A percentile compares a stretch with the other conserved stretches of the same genome.
Conservation (phyloP, 2,113 vertebrate genomes). For the Neotragus moschatus region DNA sequence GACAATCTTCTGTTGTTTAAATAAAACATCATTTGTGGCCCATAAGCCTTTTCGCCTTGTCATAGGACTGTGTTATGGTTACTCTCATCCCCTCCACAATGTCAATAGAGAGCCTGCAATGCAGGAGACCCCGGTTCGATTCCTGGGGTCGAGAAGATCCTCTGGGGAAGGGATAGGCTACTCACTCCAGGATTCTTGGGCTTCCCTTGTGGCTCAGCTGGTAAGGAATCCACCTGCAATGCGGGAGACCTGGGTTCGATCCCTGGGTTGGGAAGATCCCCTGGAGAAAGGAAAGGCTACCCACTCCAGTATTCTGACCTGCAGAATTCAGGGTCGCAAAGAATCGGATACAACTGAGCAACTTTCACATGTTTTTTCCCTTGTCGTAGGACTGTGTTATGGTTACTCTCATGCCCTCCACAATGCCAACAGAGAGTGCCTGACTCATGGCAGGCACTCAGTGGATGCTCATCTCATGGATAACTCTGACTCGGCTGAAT, state of each 20-base stretch:
- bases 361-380: background rate
- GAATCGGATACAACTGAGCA: background rate
- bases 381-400: accelerated
- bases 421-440: background rate
- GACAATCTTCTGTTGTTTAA: background rate
- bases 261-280: no score
- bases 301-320: background rate
- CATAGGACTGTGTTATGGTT: accelerated
- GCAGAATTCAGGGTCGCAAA: background rate
- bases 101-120: background rate
- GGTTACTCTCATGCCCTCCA: background rate
- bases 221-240: background rate
- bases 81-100: background rate
- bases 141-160: background rate
- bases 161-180: background rate
- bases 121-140: background rate
- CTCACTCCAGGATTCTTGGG: background rate
- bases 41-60: background rate
- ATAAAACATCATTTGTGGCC: background rate
- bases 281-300: no score
- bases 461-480: background rate
- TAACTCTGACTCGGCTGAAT: background rate
- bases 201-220: background rate
- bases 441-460: background rate
- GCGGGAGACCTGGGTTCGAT: no score